Percentiles rank a stretch among this genome's conserved stretches.
Conservation (phyloP, 2,113 vertebrate genomes). For the Chroicocephalus ridibundus region DNA sequence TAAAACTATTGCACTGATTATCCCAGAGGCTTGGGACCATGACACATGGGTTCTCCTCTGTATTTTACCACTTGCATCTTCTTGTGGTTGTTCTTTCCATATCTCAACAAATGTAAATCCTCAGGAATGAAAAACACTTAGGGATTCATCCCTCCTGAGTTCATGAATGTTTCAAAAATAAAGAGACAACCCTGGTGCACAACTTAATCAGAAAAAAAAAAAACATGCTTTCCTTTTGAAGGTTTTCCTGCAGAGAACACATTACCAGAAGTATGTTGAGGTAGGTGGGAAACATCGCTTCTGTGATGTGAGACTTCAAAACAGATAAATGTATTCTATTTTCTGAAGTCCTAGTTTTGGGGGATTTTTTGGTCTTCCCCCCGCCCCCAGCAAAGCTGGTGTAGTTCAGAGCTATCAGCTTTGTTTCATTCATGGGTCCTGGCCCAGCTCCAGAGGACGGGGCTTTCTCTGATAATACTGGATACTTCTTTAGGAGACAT, state of each 20-base stretch:
- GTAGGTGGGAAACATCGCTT: not conserved
- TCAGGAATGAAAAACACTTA: not conserved
- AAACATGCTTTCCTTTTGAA: not conserved
- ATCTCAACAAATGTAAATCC: not conserved
- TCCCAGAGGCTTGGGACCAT: not conserved
- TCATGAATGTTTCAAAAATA: not conserved
- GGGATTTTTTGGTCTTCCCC: not conserved
- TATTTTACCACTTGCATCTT: not conserved
- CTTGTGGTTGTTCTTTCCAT: not conserved
- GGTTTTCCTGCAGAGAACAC: not conserved
- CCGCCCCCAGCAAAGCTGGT: not conserved
- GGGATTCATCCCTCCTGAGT: not conserved
- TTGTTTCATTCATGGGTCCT: slow-evolving; percentile 45
- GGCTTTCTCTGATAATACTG: not conserved
- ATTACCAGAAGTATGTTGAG: not conserved
- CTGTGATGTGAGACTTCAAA: slow-evolving; percentile 37
- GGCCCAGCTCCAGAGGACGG: not conserved
- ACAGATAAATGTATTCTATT: not conserved
- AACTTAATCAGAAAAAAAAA: not conserved
- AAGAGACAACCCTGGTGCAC: not conserved
- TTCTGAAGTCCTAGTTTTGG: not conserved
- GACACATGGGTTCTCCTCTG: not conserved
- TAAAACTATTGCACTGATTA: not conserved
- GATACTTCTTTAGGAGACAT: not conserved
- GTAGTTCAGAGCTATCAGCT: not conserved